A percentile compares a stretch with the other conserved stretches of the same genome.
These are phyloP conservation scores for Aphrophora alni DNA, from an alignment of 2,888 invertebrate species.

Conservation along the genomic window DNA sequence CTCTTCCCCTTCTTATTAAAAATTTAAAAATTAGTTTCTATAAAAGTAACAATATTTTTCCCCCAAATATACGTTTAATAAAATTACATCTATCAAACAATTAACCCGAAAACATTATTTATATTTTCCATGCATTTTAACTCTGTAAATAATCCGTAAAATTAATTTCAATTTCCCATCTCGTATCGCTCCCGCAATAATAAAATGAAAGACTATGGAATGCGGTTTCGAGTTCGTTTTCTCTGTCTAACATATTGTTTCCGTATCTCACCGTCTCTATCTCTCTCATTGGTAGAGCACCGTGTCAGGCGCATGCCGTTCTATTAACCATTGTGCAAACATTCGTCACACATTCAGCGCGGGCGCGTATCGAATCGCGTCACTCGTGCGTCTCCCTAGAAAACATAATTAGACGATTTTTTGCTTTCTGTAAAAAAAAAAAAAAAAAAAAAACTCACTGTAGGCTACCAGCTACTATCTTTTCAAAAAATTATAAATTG, in stretches of 20 bases:
- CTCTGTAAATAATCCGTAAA: no score
- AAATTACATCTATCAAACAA: no score
- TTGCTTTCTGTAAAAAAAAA: no score
- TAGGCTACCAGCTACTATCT: neutral
- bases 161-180: no score
- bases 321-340: constrained; percentile 5
- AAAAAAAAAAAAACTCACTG: no score
- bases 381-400: neutral
- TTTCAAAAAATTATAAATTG: no score
- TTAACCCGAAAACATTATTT: no score
- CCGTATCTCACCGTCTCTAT: neutral
- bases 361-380: neutral
- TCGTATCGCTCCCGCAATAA: neutral
- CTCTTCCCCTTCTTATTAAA: no score
- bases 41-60: no score
- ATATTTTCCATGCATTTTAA: no score
- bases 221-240: neutral
- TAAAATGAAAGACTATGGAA: neutral
- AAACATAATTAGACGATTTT: neutral
- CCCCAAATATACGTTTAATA: no score
- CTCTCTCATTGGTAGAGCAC: neutral
- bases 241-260: neutral
- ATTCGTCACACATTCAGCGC: neutral
- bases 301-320: neutral
- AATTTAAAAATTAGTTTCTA: no score